A percentile compares a stretch with the other conserved stretches of the same genome.
These are phyloP conservation scores for Drosophila seguyi DNA, from an alignment of 1,140 invertebrate species.

Conservation along the genomic window DNA sequence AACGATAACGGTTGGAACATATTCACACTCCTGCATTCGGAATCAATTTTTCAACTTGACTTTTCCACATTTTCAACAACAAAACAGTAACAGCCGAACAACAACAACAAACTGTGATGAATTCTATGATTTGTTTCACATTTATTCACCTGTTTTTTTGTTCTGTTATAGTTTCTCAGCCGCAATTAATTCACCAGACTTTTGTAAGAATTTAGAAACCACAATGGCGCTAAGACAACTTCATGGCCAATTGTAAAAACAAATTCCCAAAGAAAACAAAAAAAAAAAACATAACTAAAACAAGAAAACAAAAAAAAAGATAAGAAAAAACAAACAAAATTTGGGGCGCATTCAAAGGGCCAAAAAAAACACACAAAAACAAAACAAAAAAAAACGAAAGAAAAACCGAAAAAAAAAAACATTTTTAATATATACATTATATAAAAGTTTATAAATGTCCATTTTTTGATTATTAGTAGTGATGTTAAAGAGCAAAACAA, in stretches of 20 bases:
- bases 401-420: constrained; percentile 33
- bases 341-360: constrained; percentile 35
- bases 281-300: constrained; percentile 27
- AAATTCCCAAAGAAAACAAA: constrained; percentile 30
- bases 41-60: constrained; percentile 51
- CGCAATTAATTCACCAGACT: constrained; percentile 21
- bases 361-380: constrained; percentile 29
- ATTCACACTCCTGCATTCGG: constrained; percentile 33
- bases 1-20: constrained; percentile 13
- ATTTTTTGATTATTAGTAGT: constrained; percentile 84
- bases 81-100: constrained; percentile 57
- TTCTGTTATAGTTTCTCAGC: constrained; percentile 23
- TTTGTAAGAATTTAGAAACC: constrained; percentile 47
- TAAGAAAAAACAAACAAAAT: constrained; percentile 35
- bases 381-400: constrained; percentile 24
- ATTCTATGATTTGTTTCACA: constrained; percentile 58
- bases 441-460: constrained; percentile 82
- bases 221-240: constrained; percentile 55
- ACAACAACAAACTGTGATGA: constrained; percentile 80
- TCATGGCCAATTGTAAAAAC: constrained; percentile 62
- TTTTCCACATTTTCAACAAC: constrained; percentile 18
- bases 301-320: constrained; percentile 13
- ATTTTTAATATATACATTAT: constrained; percentile 75
- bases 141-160: background rate
- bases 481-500: constrained; percentile 65